phyloP scores from a whole-genome alignment of 2,113 vertebrate species.

The Excalfactoria chinensis region DNA sequence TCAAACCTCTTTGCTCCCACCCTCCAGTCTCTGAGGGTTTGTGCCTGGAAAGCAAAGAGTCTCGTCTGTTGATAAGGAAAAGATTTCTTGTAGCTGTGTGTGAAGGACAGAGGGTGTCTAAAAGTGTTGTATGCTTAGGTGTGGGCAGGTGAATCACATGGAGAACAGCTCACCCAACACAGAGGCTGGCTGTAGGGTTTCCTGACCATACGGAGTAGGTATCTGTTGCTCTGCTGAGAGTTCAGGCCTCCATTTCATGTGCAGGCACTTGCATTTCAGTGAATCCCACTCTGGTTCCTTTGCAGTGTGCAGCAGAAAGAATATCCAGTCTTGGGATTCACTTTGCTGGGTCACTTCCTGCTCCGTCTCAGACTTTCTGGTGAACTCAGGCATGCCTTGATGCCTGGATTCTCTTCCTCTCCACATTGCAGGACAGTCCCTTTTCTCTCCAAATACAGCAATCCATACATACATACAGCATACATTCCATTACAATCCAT shows the following conservation, averaged over 20 bases:
- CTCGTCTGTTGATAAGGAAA: neutral
- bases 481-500: no score
- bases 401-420: neutral
- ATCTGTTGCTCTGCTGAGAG: neutral
- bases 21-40: constrained; percentile 76
- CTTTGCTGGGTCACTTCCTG: neutral
- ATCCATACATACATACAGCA: no score
- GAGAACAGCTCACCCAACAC: neutral
- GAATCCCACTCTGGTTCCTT: neutral
- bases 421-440: neutral
- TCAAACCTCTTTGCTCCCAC: constrained; percentile 89
- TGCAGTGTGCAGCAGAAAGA: neutral
- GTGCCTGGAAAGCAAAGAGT: neutral
- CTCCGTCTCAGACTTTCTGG: neutral
- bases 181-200: neutral
- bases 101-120: neutral
- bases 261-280: neutral
- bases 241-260: neutral
- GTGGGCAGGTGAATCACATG: neutral
- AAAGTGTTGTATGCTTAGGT: neutral
- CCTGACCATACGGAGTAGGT: neutral
- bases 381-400: neutral
- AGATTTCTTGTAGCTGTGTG: neutral
- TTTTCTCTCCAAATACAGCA: neutral
- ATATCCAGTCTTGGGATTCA: neutral